These are phyloP conservation scores for Chaetodon trifascialis DNA, from an alignment of 2,113 vertebrate genomes.

Conservation along the genomic window DNA sequence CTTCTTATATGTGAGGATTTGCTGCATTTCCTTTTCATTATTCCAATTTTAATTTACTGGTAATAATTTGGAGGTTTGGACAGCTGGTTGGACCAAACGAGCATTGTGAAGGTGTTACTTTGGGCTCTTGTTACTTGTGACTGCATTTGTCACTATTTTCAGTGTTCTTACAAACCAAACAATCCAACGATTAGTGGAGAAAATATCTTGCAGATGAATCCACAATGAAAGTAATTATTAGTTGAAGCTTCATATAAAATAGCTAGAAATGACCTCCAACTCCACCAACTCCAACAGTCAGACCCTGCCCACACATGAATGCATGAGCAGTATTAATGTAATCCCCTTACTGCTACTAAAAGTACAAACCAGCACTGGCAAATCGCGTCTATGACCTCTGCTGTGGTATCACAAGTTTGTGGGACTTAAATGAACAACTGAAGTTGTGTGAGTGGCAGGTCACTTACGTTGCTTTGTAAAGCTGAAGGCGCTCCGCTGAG, in stretches of 20 bases:
- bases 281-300: background rate
- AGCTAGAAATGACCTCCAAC: background rate
- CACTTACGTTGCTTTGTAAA: constrained; percentile 59
- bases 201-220: background rate
- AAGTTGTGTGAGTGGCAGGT: constrained; percentile 57
- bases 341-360: background rate
- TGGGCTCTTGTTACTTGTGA: no score
- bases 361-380: background rate
- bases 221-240: background rate
- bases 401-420: background rate
- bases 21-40: background rate
- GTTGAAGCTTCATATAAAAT: background rate
- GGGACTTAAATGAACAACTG: constrained; percentile 28
- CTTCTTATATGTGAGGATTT: background rate
- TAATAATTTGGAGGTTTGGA: no score
- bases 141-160: background rate
- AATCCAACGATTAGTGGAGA: background rate
- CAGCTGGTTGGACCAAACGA: no score
- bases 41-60: background rate
- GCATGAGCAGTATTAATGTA: background rate
- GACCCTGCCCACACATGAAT: no score
- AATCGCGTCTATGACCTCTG: background rate
- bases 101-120: no score
- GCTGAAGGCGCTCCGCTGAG: constrained; percentile 37
- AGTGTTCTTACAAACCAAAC: background rate